Conservation (phyloP, 1,140 invertebrate species). For the Pseudomyrmex dendroicus region DNA sequence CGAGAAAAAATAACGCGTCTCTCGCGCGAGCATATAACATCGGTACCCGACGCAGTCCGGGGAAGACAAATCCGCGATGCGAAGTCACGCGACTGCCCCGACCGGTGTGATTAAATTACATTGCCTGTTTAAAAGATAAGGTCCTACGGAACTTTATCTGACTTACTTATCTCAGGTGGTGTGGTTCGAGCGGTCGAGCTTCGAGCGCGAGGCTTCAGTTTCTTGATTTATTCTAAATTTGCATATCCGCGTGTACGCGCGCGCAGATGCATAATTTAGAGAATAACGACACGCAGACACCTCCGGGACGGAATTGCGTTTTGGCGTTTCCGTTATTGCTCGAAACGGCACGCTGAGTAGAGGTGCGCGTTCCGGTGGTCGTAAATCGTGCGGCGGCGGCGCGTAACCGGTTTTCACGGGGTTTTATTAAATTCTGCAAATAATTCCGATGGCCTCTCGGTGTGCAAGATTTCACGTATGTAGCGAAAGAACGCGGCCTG, state of each 20-base stretch:
- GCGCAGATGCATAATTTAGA: constrained; percentile 46
- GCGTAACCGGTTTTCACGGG: background rate
- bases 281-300: constrained; percentile 34
- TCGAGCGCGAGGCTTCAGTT: constrained; percentile 30
- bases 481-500: background rate
- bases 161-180: constrained; percentile 64
- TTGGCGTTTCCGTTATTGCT: constrained; percentile 49
- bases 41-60: constrained; percentile 12
- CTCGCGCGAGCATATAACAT: constrained; percentile 36
- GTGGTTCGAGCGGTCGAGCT: constrained; percentile 38
- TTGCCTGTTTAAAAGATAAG: constrained; percentile 73
- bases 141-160: constrained; percentile 57
- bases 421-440: constrained; percentile 58
- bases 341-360: constrained; percentile 44
- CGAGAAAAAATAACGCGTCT: constrained; percentile 54
- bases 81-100: constrained; percentile 68
- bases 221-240: constrained; percentile 62
- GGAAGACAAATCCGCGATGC: constrained; percentile 68
- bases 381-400: constrained; percentile 38
- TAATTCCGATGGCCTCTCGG: constrained; percentile 27
- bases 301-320: constrained; percentile 33
- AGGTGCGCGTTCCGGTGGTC: constrained; percentile 22
- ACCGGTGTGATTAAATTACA: constrained; percentile 71
- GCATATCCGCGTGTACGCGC: constrained; percentile 22
- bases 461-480: background rate